Percentiles rank a stretch among this genome's conserved stretches.
Conservation (phyloP, 2,113 vertebrate species). For the Cyanoramphus novaezelandiae region DNA sequence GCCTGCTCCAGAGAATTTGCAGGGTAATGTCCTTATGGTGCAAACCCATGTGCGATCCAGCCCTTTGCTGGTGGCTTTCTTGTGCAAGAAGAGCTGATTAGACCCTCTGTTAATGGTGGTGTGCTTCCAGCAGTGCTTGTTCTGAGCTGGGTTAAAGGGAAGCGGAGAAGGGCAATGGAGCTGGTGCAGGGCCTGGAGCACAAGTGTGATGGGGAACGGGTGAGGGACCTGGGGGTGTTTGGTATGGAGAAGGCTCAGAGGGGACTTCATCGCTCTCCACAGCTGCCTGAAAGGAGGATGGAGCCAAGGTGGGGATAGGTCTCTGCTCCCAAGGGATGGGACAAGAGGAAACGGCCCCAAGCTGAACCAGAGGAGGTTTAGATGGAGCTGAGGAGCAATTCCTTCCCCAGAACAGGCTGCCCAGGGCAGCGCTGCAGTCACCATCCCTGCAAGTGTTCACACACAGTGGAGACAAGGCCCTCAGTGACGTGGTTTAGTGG, state of each 20-base stretch:
- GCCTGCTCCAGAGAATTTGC: background rate
- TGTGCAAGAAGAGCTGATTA: background rate
- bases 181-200: background rate
- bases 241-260: background rate
- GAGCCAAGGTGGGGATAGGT: background rate
- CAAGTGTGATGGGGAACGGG: background rate
- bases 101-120: fast-evolving
- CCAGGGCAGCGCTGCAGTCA: background rate
- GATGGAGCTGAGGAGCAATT: background rate
- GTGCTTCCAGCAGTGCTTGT: background rate
- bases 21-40: fast-evolving
- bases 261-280: background rate
- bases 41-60: background rate
- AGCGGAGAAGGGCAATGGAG: background rate
- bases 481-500: background rate
- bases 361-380: background rate
- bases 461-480: background rate
- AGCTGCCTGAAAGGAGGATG: background rate
- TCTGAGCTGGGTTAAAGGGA: background rate
- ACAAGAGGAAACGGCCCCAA: background rate
- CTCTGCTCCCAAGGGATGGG: background rate
- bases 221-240: background rate
- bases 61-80: background rate
- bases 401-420: background rate
- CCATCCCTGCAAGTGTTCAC: background rate